These are phyloP conservation scores for Paraescarpia echinospica DNA, from an alignment of 1,140 invertebrate species.

Conservation along the genomic window DNA sequence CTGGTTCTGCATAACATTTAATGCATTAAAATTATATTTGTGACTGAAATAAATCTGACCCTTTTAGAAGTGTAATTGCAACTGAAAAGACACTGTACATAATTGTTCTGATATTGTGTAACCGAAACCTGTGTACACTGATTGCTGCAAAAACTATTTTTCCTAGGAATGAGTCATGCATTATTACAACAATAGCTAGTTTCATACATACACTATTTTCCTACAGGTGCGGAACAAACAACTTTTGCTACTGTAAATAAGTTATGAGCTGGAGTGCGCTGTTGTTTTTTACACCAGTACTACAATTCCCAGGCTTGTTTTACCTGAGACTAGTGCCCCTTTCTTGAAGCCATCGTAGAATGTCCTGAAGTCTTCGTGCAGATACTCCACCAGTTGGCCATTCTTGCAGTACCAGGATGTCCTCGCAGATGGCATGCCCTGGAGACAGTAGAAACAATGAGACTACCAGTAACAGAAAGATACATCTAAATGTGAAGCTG, in stretches of 20 bases:
- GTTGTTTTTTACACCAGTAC: background rate
- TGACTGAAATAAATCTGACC: too few species aligned
- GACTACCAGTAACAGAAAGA: background rate
- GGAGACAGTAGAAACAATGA: background rate
- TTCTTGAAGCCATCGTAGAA: background rate
- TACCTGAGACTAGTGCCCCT: background rate
- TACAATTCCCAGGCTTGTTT: conserved; percentile 36
- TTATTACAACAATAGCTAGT: background rate
- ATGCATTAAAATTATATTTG: too few species aligned
- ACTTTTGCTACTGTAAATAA: background rate
- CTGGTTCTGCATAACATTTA: too few species aligned
- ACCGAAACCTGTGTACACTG: too few species aligned
- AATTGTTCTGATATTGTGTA: too few species aligned
- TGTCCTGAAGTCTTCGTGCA: conserved; percentile 24
- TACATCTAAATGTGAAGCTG: background rate
- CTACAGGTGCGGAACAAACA: conserved; percentile 69
- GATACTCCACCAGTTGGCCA: conserved; percentile 28
- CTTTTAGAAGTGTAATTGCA: too few species aligned
- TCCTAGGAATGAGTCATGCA: background rate
- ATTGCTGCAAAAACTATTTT: background rate
- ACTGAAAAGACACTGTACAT: too few species aligned
- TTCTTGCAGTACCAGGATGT: background rate
- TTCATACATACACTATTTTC: background rate
- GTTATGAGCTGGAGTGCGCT: background rate
- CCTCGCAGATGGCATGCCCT: background rate